phyloP scores from a whole-genome alignment of 2,797 vertebrate species.

The Microcaecilia unicolor region DNA sequence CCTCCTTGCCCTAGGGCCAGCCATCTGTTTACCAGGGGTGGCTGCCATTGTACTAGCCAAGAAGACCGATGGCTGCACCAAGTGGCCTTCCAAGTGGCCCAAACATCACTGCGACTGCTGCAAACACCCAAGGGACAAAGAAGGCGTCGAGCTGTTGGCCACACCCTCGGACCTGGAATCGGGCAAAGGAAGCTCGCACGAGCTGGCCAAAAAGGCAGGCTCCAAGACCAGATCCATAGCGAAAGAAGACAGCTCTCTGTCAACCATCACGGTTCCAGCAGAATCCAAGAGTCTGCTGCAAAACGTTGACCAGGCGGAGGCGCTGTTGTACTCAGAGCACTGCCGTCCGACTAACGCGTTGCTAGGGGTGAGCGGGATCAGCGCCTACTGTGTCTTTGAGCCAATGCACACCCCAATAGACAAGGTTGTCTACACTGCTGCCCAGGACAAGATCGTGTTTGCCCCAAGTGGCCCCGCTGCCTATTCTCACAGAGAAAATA shows the following conservation, averaged over 20 bases:
- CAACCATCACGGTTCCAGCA: slow-evolving; percentile 15
- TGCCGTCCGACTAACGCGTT: slow-evolving; percentile 42
- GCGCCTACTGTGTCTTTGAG: slow-evolving; percentile 50
- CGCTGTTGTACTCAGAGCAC: slow-evolving; percentile 49
- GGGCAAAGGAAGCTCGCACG: slow-evolving; percentile 51
- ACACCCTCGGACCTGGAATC: slow-evolving; percentile 59
- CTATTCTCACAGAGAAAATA: slow-evolving; percentile 56
- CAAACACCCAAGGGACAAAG: slow-evolving; percentile 39
- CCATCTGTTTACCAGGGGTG: slow-evolving; percentile 68
- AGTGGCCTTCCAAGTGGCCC: slow-evolving; percentile 68
- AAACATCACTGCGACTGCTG: slow-evolving; percentile 47
- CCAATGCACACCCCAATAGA: slow-evolving; percentile 40
- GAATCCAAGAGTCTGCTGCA: slow-evolving; percentile 39
- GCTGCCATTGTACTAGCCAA: slow-evolving; percentile 61
- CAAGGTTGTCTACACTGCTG: slow-evolving; percentile 30
- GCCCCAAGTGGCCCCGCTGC: slow-evolving; percentile 54
- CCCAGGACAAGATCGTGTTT: slow-evolving; percentile 54
- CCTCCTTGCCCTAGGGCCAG: slow-evolving; percentile 64
- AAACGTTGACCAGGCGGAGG: slow-evolving; percentile 43
- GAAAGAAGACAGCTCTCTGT: slow-evolving; percentile 19
- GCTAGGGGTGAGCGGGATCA: slow-evolving; percentile 20
- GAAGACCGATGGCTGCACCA: slow-evolving; percentile 68
- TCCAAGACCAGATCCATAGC: slow-evolving; percentile 20
- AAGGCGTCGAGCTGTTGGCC: slow-evolving; percentile 47
- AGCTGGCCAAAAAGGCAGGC: slow-evolving; percentile 38